Evolutionary conservation across 2,113 vertebrate genomes (phyloP).

Genomic region (Melanocharis versteri): DNA sequence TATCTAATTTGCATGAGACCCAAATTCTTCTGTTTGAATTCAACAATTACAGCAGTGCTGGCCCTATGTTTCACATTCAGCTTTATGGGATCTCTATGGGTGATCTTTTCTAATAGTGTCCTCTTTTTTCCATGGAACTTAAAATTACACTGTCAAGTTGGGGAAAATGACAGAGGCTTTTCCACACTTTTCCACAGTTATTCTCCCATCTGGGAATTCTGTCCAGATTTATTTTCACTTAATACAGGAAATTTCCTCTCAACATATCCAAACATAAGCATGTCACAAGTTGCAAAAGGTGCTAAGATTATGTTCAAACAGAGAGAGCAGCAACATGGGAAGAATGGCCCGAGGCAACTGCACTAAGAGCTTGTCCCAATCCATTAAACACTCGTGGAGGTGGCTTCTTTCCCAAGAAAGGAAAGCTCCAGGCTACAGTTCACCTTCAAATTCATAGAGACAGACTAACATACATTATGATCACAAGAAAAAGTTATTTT

Average conservation of each 20-base stretch:
- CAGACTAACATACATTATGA: neutral
- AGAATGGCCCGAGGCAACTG: neutral
- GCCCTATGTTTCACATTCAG: neutral
- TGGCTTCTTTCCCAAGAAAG: slow-evolving; percentile 15
- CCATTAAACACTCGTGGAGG: slow-evolving; percentile 22
- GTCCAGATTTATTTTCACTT: neutral
- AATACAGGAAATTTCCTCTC: neutral
- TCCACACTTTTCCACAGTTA: neutral
- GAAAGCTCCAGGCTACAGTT: slow-evolving; percentile 16
- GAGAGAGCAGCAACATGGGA: neutral
- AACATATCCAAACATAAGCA: neutral
- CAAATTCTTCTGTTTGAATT: neutral
- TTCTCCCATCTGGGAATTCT: neutral
- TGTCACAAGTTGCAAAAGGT: neutral
- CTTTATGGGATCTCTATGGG: neutral
- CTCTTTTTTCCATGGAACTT: neutral
- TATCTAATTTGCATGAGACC: neutral
- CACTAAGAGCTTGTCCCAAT: slow-evolving; percentile 40
- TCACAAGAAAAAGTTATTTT: neutral
- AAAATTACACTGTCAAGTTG: neutral
- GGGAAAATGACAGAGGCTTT: neutral
- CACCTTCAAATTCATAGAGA: slow-evolving; percentile 36
- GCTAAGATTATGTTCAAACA: neutral
- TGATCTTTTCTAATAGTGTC: neutral
- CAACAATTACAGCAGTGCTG: neutral